Percentiles rank a stretch among this genome's conserved stretches.
phyloP scores from a whole-genome alignment of 2,113 vertebrate genomes.

The Lepus americanus region DNA sequence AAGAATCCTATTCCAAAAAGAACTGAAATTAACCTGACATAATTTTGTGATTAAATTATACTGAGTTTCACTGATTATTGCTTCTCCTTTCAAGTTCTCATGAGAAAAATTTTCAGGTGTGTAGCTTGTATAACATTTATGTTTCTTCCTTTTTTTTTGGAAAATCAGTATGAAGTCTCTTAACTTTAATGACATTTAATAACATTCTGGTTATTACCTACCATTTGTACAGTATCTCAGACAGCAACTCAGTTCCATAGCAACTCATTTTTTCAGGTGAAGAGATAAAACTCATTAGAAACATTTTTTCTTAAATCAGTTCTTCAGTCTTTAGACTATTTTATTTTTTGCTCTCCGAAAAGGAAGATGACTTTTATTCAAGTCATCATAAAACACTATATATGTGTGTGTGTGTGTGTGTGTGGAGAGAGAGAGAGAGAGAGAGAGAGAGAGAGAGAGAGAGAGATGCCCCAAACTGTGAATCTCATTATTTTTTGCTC shows the following conservation, averaged over 20 bases:
- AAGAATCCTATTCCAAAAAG: not conserved
- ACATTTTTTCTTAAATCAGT: not conserved
- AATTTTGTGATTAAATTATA: not conserved
- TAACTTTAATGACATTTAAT: not conserved
- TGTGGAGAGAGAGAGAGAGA: too few species aligned
- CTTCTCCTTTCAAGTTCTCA: not conserved
- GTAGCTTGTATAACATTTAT: not conserved
- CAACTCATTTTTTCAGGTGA: not conserved
- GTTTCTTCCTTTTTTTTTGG: not conserved
- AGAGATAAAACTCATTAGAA: not conserved
- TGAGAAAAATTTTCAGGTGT: not conserved
- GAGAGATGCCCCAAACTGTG: not conserved
- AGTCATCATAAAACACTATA: not conserved
- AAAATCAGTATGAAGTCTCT: not conserved
- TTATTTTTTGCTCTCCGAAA: not conserved
- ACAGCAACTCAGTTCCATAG: not conserved
- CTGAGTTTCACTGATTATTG: not conserved
- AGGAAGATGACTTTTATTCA: not conserved
- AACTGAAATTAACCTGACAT: not conserved
- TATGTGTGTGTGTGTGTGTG: too few species aligned
- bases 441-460: too few species aligned
- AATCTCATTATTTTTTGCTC: not conserved
- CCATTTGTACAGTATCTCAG: not conserved
- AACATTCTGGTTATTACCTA: not conserved
- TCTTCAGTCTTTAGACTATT: not conserved